Evolutionary conservation across 2,888 invertebrate species (phyloP).

Genomic region (Heliconius cydno): DNA sequence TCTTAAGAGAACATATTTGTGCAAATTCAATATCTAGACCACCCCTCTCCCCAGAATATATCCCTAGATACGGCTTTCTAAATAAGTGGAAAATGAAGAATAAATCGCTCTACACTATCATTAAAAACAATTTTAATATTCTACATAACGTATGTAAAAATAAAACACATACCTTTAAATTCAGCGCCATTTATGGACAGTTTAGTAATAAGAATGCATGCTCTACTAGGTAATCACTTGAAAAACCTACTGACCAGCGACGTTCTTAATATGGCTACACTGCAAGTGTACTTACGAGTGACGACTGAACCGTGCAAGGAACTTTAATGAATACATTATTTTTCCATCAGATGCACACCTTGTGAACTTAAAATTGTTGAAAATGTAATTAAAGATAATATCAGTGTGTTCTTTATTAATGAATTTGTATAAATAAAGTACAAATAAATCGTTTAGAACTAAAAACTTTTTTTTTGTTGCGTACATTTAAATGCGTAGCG

Average conservation of each 20-base stretch:
- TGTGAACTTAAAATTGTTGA: constrained; percentile 13
- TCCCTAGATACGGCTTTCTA: neutral
- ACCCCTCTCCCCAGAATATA: neutral
- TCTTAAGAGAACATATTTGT: no score
- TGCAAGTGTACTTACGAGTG: neutral
- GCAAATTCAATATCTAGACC: no score
- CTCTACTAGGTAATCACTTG: constrained; percentile 18
- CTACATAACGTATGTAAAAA: neutral
- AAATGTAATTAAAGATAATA: constrained; percentile 25
- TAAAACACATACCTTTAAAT: neutral
- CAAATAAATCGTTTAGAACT: neutral
- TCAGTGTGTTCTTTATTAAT: neutral
- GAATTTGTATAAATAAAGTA: neutral
- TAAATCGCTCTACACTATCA: neutral
- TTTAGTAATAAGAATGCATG: constrained; percentile 17
- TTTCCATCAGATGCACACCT: constrained; percentile 16
- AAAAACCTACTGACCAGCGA: constrained; percentile 1
- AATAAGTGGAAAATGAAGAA: neutral
- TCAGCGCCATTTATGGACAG: neutral
- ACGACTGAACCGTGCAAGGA: constrained; percentile 1
- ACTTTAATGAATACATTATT: constrained; percentile 4
- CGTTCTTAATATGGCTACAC: neutral
- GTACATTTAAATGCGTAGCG: neutral
- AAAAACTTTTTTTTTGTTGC: neutral
- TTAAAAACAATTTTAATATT: neutral